Percentiles rank a stretch among this genome's conserved stretches.
Evolutionary conservation across 2,797 vertebrate genomes (phyloP).

Genomic region (Gymnothorax reevesii): DNA sequence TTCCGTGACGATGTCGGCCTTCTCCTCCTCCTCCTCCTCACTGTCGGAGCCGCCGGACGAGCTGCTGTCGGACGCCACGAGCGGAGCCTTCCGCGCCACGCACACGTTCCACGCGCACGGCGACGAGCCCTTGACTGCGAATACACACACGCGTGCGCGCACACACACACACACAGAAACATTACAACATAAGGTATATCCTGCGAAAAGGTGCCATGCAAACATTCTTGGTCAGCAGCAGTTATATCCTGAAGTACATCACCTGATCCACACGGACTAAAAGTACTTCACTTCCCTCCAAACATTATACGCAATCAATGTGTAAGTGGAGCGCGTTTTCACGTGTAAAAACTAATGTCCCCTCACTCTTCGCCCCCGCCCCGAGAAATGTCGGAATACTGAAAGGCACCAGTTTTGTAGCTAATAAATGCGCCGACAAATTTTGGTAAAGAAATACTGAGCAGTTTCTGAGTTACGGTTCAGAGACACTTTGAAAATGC

Average conservation of each 20-base stretch:
- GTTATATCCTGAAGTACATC: not conserved
- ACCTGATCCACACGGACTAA: not conserved
- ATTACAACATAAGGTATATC: too few relatives aligned
- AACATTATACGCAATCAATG: too few relatives aligned
- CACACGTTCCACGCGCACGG: conserved; percentile 70
- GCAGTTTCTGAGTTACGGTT: too few relatives aligned
- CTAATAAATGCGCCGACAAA: too few relatives aligned
- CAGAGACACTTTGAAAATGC: too few relatives aligned
- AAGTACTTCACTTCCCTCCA: not conserved
- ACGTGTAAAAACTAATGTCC: too few relatives aligned
- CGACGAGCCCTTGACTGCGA: conserved; percentile 59
- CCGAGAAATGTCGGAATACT: too few relatives aligned
- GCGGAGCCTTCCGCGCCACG: conserved; percentile 71
- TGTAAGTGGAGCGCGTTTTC: too few relatives aligned
- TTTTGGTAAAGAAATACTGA: too few relatives aligned
- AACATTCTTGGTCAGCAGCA: not conserved
- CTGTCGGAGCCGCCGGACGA: conserved; percentile 82
- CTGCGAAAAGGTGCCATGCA: too few relatives aligned
- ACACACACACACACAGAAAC: conserved; percentile 8
- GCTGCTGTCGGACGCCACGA: conserved; percentile 81
- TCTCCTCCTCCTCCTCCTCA: conserved; percentile 74
- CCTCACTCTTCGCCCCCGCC: too few relatives aligned
- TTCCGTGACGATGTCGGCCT: conserved; percentile 58
- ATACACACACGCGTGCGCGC: not conserved
- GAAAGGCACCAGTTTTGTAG: too few relatives aligned